Evolutionary conservation across 2,888 invertebrate species (phyloP).

Genomic region (Hydriomena furcata): DNA sequence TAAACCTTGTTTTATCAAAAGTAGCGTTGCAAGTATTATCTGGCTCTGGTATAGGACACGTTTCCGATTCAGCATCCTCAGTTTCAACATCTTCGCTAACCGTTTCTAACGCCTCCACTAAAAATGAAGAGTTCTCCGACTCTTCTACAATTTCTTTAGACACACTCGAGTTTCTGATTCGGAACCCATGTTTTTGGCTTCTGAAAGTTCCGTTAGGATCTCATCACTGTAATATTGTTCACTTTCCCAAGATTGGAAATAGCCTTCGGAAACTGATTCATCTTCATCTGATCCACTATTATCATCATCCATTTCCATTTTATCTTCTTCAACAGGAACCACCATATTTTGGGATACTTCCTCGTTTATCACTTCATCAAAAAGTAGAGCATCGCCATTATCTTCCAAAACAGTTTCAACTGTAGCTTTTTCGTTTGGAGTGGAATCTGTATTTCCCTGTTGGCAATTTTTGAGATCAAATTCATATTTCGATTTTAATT

Average conservation of each 20-base stretch:
- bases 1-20: not conserved
- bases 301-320: not conserved
- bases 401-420: not conserved
- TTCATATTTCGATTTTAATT: constrained; percentile 25
- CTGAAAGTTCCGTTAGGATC: not conserved
- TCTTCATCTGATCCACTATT: constrained; percentile 10
- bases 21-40: constrained; percentile 2
- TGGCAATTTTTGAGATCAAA: constrained; percentile 3
- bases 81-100: not conserved
- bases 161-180: not conserved
- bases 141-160: constrained; percentile 1
- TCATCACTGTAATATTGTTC: constrained; percentile 8
- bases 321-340: not conserved
- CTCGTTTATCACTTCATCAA: not conserved
- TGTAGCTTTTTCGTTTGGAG: not conserved
- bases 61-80: not conserved
- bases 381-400: not conserved
- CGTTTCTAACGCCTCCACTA: not conserved
- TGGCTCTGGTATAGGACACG: not conserved
- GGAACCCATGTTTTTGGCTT: not conserved
- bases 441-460: not conserved
- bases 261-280: not conserved
- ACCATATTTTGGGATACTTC: not conserved
- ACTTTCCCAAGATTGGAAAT: constrained; percentile 7
- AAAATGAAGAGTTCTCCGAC: not conserved